These are phyloP conservation scores for Pollenia angustigena DNA, from an alignment of 2,888 invertebrate species.

Conservation along the genomic window DNA sequence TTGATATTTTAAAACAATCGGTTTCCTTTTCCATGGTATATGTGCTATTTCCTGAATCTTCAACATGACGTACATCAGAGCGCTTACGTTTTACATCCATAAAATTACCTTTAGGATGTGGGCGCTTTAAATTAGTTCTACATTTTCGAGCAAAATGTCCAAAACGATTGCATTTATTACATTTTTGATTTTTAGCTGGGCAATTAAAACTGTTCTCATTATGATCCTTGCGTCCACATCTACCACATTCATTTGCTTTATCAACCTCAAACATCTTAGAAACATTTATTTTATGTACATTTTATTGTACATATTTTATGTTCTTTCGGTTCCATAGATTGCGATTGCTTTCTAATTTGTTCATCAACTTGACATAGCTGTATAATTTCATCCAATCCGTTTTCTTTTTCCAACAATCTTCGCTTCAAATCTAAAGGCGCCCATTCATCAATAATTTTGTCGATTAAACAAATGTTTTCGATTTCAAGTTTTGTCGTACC, in stretches of 20 bases:
- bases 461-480: slow-evolving; percentile 61
- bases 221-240: slow-evolving; percentile 68
- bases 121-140: slow-evolving; percentile 55
- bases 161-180: slow-evolving; percentile 57
- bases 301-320: too few relatives aligned
- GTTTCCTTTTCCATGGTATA: slow-evolving; percentile 32
- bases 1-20: slow-evolving; percentile 59
- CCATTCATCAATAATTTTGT: slow-evolving; percentile 72
- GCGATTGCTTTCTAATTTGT: slow-evolving; percentile 71
- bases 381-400: slow-evolving; percentile 51
- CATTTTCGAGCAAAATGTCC: slow-evolving; percentile 61
- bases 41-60: slow-evolving; percentile 45
- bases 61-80: slow-evolving; percentile 43
- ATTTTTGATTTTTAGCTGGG: slow-evolving; percentile 50
- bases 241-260: slow-evolving; percentile 52
- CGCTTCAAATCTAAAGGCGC: slow-evolving; percentile 70
- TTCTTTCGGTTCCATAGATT: slow-evolving; percentile 60
- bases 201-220: slow-evolving; percentile 45
- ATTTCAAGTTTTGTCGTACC: slow-evolving; percentile 54
- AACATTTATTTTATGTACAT: slow-evolving; percentile 66
- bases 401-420: slow-evolving; percentile 67
- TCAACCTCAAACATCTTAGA: slow-evolving; percentile 36
- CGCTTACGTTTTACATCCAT: slow-evolving; percentile 45
- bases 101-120: slow-evolving; percentile 28
- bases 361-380: slow-evolving; percentile 65